Evolutionary conservation across 2,113 vertebrate genomes (phyloP).

Genomic region (Tenebrosternarchus preto): DNA sequence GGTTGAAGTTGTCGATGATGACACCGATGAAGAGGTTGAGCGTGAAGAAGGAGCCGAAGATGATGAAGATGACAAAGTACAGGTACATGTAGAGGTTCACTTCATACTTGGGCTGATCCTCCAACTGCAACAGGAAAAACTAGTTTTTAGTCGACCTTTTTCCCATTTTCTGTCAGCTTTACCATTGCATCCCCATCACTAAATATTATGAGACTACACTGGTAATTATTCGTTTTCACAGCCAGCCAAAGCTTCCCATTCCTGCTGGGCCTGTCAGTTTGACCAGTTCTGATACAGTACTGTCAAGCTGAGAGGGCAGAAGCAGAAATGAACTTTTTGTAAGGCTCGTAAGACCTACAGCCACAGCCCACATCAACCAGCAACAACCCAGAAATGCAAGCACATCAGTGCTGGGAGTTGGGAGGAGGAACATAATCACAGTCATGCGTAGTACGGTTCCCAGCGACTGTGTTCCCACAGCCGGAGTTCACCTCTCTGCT

Average conservation of each 20-base stretch:
- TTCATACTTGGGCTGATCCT: slow-evolving; percentile 86
- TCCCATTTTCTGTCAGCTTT: too few species aligned
- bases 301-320: too few species aligned
- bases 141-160: not conserved
- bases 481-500: too few species aligned
- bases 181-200: too few species aligned
- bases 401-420: not conserved
- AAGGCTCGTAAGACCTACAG: too few species aligned
- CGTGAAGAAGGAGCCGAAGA: slow-evolving; percentile 98
- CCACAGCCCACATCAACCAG: too few species aligned
- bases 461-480: not conserved
- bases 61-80: slow-evolving; percentile 97
- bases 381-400: not conserved
- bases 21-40: slow-evolving; percentile 98
- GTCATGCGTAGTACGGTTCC: not conserved
- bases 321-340: too few species aligned
- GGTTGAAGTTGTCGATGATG: slow-evolving; percentile 99
- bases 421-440: not conserved
- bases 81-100: slow-evolving; percentile 91
- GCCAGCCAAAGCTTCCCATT: too few species aligned
- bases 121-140: slow-evolving; percentile 65
- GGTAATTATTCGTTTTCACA: too few species aligned
- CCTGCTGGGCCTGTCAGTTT: too few species aligned
- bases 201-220: too few species aligned
- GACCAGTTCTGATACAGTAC: too few species aligned